Base-by-base conservation (phyloP, 2,888 invertebrate genomes). In the Lasioglossum leucozonium region DNA sequence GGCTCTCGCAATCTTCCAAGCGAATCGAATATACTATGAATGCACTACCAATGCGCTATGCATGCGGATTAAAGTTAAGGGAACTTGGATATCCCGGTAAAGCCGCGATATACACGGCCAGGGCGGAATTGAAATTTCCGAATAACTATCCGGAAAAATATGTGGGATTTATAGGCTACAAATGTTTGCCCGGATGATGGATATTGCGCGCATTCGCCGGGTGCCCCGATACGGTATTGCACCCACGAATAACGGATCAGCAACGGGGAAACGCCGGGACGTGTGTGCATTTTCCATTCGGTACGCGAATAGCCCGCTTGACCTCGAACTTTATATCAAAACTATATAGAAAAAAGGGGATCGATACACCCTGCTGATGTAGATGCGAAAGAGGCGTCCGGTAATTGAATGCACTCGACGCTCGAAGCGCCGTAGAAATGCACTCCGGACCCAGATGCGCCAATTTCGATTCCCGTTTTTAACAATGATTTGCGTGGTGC, bases 271-370 rank as follows among this genome's bases (percentile, higher is more conserved):
- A 55, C 73, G 65, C 26, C 26, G 75, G 10, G 79, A 71, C 47
- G 42, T 30, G 74, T 22, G 62, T 18, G 67, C 76, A 55, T 55
- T 78, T 72, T 72, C 58, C 58, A 79, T 87, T 84, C 76, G 69
- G 26, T 62, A 51, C 67, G 26, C 69, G 73, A 58, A 67, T 62
- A 62, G 40, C 42, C 16, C 84, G 75, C 44, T 72, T 72, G 86
- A 86, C 80, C 83, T 77, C 80, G 83, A 81, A 87, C 65, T 79
- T 79, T 55, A 34, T 44, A 72, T 79, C 77, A 65, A 77, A 74
- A 37, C 18, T 30, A 30, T n/a, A 26, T 16, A 74, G 47, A 37
- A 77, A 71, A 65, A 72, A 13, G 22, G 8, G 22, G 26, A 72
- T 79, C 83, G 75, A 84, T 84, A 79, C 30, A 11, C 16, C 55